phyloP scores from a whole-genome alignment of 2,888 invertebrate species.

The Yponomeuta evonymella region DNA sequence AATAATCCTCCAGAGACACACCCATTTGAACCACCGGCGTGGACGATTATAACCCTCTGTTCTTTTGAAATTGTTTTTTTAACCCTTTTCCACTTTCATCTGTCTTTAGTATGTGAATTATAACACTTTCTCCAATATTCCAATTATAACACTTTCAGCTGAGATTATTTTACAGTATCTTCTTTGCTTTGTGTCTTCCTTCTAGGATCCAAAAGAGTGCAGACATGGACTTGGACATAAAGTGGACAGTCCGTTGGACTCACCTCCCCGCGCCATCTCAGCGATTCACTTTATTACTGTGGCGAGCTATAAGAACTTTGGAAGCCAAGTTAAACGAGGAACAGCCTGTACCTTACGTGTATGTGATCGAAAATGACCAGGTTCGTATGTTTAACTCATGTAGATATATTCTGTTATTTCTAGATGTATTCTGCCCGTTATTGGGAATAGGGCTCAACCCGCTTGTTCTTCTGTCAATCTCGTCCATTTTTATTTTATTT shows the following conservation, averaged over 20 bases:
- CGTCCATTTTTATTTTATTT: too few species aligned
- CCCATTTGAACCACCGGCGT: too few species aligned
- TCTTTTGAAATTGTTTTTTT: too few species aligned
- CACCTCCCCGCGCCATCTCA: slow-evolving; percentile 36
- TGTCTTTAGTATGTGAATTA: too few species aligned
- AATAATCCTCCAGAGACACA: too few species aligned
- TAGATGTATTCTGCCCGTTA: too few species aligned
- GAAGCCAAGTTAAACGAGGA: slow-evolving; percentile 40
- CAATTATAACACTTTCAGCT: neutral
- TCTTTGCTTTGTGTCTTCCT: neutral
- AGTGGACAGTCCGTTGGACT: slow-evolving; percentile 46
- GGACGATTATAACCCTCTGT: too few species aligned
- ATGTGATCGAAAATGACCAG: slow-evolving; percentile 42
- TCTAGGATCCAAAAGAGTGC: slow-evolving; percentile 35
- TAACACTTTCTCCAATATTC: too few species aligned
- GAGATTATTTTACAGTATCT: neutral
- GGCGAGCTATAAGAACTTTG: slow-evolving; percentile 40
- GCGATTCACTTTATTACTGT: slow-evolving; percentile 41
- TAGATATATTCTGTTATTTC: neutral
- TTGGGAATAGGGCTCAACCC: neutral
- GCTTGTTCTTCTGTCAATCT: too few species aligned
- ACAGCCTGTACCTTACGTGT: slow-evolving; percentile 42
- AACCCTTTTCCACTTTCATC: too few species aligned
- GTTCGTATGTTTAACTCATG: slow-evolving; percentile 25
- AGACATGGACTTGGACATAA: slow-evolving; percentile 25